phyloP scores from a whole-genome alignment of 2,113 vertebrate species.

The Polypterus senegalus region DNA sequence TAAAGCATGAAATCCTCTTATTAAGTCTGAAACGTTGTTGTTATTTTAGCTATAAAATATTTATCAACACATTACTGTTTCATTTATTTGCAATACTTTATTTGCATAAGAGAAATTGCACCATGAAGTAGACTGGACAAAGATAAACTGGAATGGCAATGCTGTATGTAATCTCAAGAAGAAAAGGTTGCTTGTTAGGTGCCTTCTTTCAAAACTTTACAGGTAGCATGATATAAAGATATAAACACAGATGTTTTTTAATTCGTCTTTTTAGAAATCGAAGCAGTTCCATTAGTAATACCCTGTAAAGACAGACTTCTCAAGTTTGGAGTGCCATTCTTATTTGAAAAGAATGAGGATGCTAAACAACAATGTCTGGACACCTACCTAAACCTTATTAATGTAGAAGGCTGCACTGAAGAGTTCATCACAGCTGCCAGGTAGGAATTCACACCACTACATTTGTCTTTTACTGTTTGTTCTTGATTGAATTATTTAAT shows the following conservation, averaged over 20 bases:
- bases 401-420: background rate
- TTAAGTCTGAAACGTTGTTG: too few species aligned
- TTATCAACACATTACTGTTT: too few species aligned
- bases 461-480: too few species aligned
- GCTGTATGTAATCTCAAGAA: too few species aligned
- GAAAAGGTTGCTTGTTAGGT: too few species aligned
- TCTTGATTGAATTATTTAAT: too few species aligned
- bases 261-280: conserved; percentile 1
- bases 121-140: too few species aligned
- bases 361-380: background rate
- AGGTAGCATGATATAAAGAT: background rate
- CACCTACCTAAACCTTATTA: background rate
- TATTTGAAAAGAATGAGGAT: background rate
- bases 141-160: too few species aligned
- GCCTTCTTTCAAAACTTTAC: background rate
- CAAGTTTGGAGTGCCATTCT: conserved; percentile 9
- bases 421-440: conserved; percentile 7
- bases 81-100: too few species aligned
- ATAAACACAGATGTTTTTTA: background rate
- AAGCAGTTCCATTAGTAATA: conserved; percentile 6
- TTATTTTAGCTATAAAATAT: too few species aligned
- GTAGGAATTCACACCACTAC: background rate
- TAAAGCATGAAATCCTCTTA: too few species aligned
- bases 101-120: too few species aligned
- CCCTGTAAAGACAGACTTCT: background rate